These are phyloP conservation scores for Osmerus mordax DNA, from an alignment of 2,113 vertebrate species.

Conservation along the genomic window DNA sequence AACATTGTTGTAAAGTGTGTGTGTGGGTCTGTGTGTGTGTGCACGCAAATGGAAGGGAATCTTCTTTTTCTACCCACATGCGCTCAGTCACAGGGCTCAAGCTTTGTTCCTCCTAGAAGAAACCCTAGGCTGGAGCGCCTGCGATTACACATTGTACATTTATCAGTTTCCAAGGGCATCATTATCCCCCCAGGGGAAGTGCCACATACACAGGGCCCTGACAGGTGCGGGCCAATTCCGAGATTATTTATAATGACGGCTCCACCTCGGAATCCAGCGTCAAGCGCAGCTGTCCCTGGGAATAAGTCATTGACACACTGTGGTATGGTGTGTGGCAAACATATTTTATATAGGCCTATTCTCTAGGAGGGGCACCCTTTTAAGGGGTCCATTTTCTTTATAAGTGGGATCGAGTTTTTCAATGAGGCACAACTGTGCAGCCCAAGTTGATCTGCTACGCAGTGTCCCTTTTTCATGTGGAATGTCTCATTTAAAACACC, in stretches of 20 bases:
- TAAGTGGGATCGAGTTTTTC: too few species aligned
- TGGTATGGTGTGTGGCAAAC: constrained; percentile 9
- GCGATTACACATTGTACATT: constrained; percentile 63
- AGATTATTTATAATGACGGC: constrained; percentile 70
- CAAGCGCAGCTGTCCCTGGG: constrained; percentile 52
- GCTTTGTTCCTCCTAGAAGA: constrained; percentile 59
- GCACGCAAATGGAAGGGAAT: constrained; percentile 20
- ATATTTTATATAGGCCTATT: constrained; percentile 23
- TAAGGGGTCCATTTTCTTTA: not conserved
- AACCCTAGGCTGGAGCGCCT: constrained; percentile 43
- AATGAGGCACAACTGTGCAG: too few species aligned
- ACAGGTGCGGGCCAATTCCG: constrained; percentile 69
- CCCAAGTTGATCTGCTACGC: too few species aligned
- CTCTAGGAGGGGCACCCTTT: constrained; percentile 13
- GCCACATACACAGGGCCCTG: constrained; percentile 54
- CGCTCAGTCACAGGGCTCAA: constrained; percentile 31
- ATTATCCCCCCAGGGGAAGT: constrained; percentile 59
- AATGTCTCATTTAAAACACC: too few species aligned
- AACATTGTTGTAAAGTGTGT: not conserved
- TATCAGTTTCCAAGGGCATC: constrained; percentile 71
- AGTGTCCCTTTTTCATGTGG: too few species aligned
- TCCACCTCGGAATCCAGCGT: constrained; percentile 43
- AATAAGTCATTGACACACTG: constrained; percentile 39
- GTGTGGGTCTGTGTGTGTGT: constrained; percentile 17
- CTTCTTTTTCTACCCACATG: constrained; percentile 48